Evolutionary conservation across 2,113 vertebrate species (phyloP).

Genomic region (Desmodus rotundus): DNA sequence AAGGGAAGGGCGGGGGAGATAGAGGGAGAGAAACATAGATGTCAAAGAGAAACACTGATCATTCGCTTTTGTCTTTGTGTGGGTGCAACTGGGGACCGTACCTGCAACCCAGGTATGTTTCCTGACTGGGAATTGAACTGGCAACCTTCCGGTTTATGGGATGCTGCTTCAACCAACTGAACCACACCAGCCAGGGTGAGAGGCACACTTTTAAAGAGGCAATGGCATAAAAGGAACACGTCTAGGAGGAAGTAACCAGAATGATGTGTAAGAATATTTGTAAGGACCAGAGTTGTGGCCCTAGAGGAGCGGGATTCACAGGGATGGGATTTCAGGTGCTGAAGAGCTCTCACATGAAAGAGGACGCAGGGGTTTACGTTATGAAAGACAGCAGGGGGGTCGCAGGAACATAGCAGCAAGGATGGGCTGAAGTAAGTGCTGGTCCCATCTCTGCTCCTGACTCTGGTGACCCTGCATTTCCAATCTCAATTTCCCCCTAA

Average conservation of each 20-base stretch:
- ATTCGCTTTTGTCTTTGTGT: too few relatives aligned
- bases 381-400: neutral
- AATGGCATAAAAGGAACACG: neutral
- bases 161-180: too few relatives aligned
- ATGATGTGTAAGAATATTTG: neutral
- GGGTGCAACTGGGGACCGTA: too few relatives aligned
- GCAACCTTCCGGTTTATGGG: too few relatives aligned
- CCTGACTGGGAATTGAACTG: too few relatives aligned
- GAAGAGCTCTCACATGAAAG: neutral
- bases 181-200: neutral
- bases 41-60: too few relatives aligned
- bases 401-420: neutral
- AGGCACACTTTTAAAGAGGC: neutral
- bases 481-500: neutral
- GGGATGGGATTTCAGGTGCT: neutral
- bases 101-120: too few relatives aligned
- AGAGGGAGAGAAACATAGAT: too few relatives aligned
- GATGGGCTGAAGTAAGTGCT: neutral
- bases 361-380: neutral
- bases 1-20: too few relatives aligned
- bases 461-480: neutral
- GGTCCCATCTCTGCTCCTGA: neutral
- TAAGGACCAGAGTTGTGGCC: neutral
- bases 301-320: neutral
- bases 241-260: neutral